Base-by-base conservation (phyloP, 2,797 vertebrate genomes). In the Acanthis flammea region DNA sequence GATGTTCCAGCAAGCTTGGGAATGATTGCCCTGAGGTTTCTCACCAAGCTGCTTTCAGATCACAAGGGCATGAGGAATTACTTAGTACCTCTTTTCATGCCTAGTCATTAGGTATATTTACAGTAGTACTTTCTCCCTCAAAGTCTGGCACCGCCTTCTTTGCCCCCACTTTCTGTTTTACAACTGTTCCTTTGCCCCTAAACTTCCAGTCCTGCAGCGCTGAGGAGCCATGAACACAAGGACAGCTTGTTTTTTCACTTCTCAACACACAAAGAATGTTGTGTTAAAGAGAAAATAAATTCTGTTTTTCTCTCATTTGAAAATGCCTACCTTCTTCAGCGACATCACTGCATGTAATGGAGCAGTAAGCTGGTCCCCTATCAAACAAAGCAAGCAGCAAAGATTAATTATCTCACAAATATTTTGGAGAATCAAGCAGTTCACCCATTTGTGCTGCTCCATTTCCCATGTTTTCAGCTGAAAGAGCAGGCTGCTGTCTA, bases 401-500 rank as follows among this genome's bases (percentile, higher is more conserved):
- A 95, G 93, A 91, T 97, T 96, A 96, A 97, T 97, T 96, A 96
- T 97, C 88, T 91, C 80, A 78, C 76, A 94, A 95, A 93, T 97
- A 97, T 95, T 92, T 96, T 94, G 75, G 90, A 92, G 57, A 95
- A 82, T 96, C 90, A 94, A 95, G 80, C 86, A 96, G 82, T 95
- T 94, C 88, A 77, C 78, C 92, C 88, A 92, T 94, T 96, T 96
- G 93, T 97, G 93, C 90, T 90, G 94, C 90, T 94, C 94, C 88
- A 94, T 96, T 96, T 97, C 94, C 88, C 53, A 7, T 90, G 92
- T 96, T 97, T 96, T 94, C 92, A 96, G 91, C 90, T 95, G 93
- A 96, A 97, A 95, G 93, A 93, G 89, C 78, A 94, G 86, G 79
- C 66, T 95, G 75, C 91, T 96, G 92, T 95, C 88, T 94, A 93